Percentiles rank a stretch among this genome's conserved stretches.
phyloP scores from a whole-genome alignment of 2,888 invertebrate genomes.

The Salpingus planirostris region DNA sequence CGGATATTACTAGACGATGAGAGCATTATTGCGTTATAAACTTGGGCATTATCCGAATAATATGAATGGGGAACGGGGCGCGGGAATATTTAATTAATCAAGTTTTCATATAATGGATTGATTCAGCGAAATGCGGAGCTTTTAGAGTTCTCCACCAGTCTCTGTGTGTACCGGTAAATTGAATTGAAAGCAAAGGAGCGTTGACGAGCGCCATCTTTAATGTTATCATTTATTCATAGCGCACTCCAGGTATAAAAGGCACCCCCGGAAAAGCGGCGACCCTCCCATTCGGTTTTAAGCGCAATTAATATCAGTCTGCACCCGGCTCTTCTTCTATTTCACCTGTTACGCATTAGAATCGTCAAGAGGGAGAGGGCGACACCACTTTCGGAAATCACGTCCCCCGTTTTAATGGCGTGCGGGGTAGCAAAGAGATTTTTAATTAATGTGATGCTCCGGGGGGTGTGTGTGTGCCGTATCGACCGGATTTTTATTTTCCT shows the following conservation, averaged over 20 bases:
- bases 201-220: constrained; percentile 44
- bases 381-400: background rate
- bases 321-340: constrained; percentile 17
- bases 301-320: constrained; percentile 35
- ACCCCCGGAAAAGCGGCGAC: constrained; percentile 44
- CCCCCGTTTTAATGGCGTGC: too few species aligned
- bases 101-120: constrained; percentile 17
- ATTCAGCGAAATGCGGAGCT: constrained; percentile 15
- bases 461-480: too few species aligned
- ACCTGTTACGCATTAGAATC: constrained; percentile 18
- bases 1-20: too few species aligned
- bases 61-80: constrained; percentile 7
- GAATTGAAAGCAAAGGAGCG: constrained; percentile 20
- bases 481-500: too few species aligned
- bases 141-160: constrained; percentile 17
- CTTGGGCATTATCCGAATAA: too few species aligned
- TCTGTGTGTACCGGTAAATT: constrained; percentile 15
- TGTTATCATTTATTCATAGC: constrained; percentile 44
- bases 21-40: too few species aligned
- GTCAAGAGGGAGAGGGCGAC: too few species aligned
- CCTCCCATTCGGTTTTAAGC: constrained; percentile 39
- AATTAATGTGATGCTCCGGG: too few species aligned
- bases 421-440: too few species aligned
- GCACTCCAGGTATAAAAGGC: constrained; percentile 32
- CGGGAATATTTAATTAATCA: constrained; percentile 14